Percentiles rank a stretch among this genome's conserved stretches.
Conservation (phyloP, 2,888 invertebrate species). For the Tenodera sinensis region DNA sequence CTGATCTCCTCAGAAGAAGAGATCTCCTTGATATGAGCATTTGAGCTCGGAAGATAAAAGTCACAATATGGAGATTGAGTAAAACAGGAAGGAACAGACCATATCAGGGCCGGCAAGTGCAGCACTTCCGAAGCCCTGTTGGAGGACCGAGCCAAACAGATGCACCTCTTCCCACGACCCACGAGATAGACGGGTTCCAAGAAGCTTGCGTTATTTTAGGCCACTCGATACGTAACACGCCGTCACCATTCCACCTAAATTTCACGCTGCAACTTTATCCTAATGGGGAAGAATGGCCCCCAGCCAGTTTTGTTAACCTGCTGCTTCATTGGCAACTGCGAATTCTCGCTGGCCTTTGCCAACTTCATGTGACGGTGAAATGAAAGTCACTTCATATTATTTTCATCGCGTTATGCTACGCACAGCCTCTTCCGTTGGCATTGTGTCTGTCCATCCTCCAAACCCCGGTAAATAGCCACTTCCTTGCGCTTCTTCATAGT, state of each 20-base stretch:
- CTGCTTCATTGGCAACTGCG: background rate
- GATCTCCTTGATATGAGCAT: too few relatives aligned
- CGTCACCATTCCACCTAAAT: background rate
- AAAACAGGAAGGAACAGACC: background rate
- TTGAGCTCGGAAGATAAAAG: too few relatives aligned
- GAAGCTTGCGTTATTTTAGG: background rate
- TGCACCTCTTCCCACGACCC: background rate
- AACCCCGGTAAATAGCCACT: background rate
- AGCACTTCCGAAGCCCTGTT: background rate
- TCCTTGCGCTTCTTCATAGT: too few relatives aligned
- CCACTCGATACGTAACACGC: background rate
- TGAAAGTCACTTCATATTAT: background rate
- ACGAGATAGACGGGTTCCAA: background rate
- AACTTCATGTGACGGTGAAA: background rate
- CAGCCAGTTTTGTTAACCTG: background rate
- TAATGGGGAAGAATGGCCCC: background rate
- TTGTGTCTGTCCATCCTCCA: background rate
- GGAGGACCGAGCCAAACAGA: background rate
- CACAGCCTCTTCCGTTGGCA: background rate
- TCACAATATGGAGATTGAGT: too few relatives aligned
- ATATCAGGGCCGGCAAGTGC: background rate
- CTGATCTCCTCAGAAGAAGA: too few relatives aligned
- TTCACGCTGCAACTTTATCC: background rate
- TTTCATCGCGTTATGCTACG: background rate
- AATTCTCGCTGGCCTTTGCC: background rate